Evolutionary conservation across 2,888 invertebrate genomes (phyloP).

Genomic region (Protodeltote pygarga): DNA sequence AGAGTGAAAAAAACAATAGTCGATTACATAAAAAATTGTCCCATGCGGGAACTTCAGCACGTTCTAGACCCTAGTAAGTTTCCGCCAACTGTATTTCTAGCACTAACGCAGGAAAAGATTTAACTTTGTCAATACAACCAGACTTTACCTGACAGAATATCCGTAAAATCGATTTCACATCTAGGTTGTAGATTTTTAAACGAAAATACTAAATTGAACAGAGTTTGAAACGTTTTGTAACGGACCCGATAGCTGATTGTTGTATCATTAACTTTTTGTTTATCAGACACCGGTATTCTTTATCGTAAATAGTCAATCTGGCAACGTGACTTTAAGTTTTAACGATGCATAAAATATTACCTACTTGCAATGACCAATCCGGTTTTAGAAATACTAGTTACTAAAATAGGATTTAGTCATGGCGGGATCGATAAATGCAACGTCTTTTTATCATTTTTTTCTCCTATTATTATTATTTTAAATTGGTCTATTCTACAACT

Average conservation of each 20-base stretch:
- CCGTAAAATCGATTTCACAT: neutral
- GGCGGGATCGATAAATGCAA: too few relatives aligned
- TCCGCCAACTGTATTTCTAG: too few relatives aligned
- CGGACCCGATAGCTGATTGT: neutral
- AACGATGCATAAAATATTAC: too few relatives aligned
- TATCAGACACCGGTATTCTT: conserved; percentile 1
- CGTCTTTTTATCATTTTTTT: too few relatives aligned
- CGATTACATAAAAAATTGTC: too few relatives aligned
- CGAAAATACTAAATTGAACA: neutral
- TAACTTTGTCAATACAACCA: neutral
- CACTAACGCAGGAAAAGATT: neutral
- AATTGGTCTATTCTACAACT: neutral
- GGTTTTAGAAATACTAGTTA: too few relatives aligned
- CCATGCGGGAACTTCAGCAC: too few relatives aligned
- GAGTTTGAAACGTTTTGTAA: neutral
- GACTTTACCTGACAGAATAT: neutral
- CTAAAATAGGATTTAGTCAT: too few relatives aligned
- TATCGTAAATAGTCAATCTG: neutral
- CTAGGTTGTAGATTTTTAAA: neutral
- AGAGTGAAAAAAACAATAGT: too few relatives aligned
- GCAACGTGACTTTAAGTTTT: neutral
- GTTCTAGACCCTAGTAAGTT: too few relatives aligned
- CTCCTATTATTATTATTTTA: too few relatives aligned
- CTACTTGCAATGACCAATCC: too few relatives aligned
- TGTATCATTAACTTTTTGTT: conserved; percentile 5